Evolutionary conservation across 2,888 invertebrate species (phyloP).

Genomic region (Melieria omissa): DNA sequence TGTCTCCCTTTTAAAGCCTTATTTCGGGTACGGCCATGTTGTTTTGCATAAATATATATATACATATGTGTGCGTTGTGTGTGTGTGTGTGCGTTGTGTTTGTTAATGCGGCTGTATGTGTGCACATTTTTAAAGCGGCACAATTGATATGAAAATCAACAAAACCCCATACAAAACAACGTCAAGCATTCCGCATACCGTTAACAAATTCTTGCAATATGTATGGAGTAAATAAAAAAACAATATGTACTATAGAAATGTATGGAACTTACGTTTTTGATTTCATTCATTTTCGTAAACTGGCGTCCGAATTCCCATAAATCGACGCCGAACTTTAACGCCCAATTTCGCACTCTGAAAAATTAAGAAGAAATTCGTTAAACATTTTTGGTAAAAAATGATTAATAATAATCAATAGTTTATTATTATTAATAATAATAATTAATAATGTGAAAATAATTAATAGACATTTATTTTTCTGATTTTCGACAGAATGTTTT

Average conservation of each 20-base stretch:
- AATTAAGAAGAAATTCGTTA: constrained; percentile 22
- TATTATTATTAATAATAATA: too few relatives aligned
- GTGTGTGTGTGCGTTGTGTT: not conserved
- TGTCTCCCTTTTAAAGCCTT: too few relatives aligned
- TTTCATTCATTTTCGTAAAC: constrained; percentile 88
- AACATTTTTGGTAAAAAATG: not conserved
- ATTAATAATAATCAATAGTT: too few relatives aligned
- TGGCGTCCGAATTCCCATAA: constrained; percentile 89
- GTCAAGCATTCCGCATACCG: too few relatives aligned
- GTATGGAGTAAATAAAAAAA: not conserved
- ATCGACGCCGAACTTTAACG: constrained; percentile 89
- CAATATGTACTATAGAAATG: not conserved
- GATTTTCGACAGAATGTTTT: too few relatives aligned
- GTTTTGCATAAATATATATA: too few relatives aligned
- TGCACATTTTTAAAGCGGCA: constrained; percentile 33
- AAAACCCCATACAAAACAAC: not conserved
- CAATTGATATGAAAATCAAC: constrained; percentile 6
- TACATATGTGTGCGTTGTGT: not conserved
- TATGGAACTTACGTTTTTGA: constrained; percentile 80
- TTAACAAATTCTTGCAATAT: too few relatives aligned
- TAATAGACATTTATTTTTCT: not conserved
- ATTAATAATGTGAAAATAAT: too few relatives aligned
- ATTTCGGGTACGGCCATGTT: too few relatives aligned
- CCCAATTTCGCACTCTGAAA: constrained; percentile 92
- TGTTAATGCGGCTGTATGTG: constrained; percentile 44